Conservation (phyloP, 1,140 invertebrate species). For the Pteromalus puparum region DNA sequence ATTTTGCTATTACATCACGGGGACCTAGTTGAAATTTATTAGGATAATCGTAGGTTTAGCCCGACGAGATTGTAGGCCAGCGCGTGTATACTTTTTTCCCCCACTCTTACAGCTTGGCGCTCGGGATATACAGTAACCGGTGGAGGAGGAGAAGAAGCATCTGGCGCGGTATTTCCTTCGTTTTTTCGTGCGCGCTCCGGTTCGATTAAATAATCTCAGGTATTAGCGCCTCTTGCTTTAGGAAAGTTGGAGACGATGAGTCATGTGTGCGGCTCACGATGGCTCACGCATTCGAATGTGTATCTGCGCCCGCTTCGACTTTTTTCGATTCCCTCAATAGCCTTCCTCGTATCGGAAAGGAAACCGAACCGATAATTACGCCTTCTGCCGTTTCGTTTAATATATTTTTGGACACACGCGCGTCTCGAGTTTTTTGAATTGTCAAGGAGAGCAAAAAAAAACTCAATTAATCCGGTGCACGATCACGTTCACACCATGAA, state of each 20-base stretch:
- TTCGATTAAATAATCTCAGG: slow-evolving; percentile 42
- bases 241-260: slow-evolving; percentile 28
- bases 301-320: neutral
- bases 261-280: neutral
- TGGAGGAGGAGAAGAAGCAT: neutral
- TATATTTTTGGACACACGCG: neutral
- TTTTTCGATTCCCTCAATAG: neutral
- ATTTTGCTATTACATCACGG: slow-evolving; percentile 3
- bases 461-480: neutral
- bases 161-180: neutral
- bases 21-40: slow-evolving; percentile 16
- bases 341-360: neutral
- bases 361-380: neutral
- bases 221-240: neutral
- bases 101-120: too few species aligned
- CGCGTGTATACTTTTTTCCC: neutral
- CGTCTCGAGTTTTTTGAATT: neutral
- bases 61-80: neutral
- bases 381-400: slow-evolving; percentile 15
- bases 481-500: neutral
- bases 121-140: too few species aligned
- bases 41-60: slow-evolving; percentile 17
- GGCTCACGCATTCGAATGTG: too few species aligned
- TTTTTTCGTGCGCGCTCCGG: neutral
- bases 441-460: too few species aligned